phyloP scores from a whole-genome alignment of 1,140 invertebrate species.

The Hypsibius dujardini region DNA sequence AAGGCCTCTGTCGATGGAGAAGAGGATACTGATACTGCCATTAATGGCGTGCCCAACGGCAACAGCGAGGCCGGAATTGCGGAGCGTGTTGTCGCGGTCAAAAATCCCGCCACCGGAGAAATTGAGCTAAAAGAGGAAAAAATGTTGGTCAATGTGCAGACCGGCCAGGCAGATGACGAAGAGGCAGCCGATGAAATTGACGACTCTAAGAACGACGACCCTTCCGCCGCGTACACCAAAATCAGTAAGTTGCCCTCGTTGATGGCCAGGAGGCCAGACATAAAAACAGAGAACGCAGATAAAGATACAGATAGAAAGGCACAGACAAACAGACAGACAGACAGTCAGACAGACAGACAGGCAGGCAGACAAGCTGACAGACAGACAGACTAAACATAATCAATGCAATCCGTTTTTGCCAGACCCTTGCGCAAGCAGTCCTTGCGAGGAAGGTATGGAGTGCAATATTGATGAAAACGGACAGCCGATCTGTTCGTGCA shows the following conservation, averaged over 20 bases:
- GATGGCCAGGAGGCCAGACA: no score
- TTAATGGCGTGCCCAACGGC: not conserved
- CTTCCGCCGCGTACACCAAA: not conserved
- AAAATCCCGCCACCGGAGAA: not conserved
- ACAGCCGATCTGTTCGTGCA: constrained; percentile 63
- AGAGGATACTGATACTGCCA: not conserved
- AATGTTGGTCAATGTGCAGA: not conserved
- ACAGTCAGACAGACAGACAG: no score
- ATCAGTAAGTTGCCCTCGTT: not conserved
- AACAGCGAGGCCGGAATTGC: not conserved
- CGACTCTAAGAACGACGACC: not conserved
- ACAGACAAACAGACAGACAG: no score
- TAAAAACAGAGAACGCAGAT: no score
- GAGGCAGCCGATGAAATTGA: not conserved
- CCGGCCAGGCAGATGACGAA: not conserved
- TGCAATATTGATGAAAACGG: constrained; percentile 50
- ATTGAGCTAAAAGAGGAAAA: constrained; percentile 5
- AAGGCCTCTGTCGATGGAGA: not conserved
- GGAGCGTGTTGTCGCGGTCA: not conserved
- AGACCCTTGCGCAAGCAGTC: constrained; percentile 66
- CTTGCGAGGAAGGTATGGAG: constrained; percentile 69
- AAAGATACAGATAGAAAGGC: no score
- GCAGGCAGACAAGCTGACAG: no score
- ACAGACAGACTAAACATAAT: not conserved
- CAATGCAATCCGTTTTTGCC: constrained; percentile 21